Percentiles rank a stretch among this genome's conserved stretches.
Conservation (phyloP, 2,113 vertebrate genomes). For the Macroglossus sobrinus region DNA sequence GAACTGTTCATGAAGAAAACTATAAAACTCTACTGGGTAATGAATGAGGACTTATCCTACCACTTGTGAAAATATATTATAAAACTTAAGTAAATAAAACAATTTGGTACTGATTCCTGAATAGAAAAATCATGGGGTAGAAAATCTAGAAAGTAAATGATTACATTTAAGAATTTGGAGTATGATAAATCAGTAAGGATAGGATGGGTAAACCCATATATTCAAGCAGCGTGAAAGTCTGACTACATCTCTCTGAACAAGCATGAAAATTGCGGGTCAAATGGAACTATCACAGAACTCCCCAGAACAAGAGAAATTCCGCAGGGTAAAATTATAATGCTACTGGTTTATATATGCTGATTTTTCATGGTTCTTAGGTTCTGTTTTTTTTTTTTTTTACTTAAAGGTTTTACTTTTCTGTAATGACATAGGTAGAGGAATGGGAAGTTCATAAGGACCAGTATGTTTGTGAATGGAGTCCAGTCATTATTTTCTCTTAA, state of each 20-base stretch:
- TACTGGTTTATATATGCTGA: background rate
- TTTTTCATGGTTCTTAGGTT: background rate
- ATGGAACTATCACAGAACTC: background rate
- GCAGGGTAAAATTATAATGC: background rate
- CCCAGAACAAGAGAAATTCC: background rate
- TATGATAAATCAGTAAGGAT: background rate
- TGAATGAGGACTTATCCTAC: background rate
- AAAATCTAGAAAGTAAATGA: constrained; percentile 13
- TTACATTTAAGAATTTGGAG: background rate
- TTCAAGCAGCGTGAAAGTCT: background rate
- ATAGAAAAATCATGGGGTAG: background rate
- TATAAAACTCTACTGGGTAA: background rate
- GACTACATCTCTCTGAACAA: background rate
- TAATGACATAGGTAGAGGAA: background rate
- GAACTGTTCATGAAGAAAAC: background rate
- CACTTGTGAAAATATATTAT: constrained; percentile 1
- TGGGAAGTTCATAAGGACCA: background rate
- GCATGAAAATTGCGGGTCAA: background rate
- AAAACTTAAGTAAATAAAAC: constrained; percentile 25
- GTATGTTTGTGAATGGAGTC: background rate
- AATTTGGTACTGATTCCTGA: background rate
- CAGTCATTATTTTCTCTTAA: constrained; percentile 3
- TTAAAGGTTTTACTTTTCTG: constrained; percentile 8
- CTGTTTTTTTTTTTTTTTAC: background rate
- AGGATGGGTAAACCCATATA: background rate